A percentile compares a stretch with the other conserved stretches of the same genome.
phyloP scores from a whole-genome alignment of 2,888 invertebrate species.

The Hyppa rectilinea region DNA sequence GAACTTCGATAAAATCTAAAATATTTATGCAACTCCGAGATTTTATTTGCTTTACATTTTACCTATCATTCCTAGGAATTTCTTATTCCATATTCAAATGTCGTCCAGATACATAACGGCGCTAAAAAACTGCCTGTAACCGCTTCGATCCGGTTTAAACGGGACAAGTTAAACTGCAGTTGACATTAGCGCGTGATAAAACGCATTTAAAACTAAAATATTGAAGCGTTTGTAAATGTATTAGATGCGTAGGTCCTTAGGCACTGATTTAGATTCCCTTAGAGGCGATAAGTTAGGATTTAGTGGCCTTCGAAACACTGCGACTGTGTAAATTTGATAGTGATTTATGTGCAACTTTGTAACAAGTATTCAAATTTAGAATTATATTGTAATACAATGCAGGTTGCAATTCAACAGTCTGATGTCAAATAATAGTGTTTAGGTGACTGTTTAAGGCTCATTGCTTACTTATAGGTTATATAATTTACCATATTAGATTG shows the following conservation, averaged over 20 bases:
- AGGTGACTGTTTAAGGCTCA: neutral
- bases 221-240: conserved; percentile 60
- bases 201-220: conserved; percentile 72
- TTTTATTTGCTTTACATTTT: conserved; percentile 13
- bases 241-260: conserved; percentile 44
- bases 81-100: conserved; percentile 81
- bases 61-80: conserved; percentile 71
- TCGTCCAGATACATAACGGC: conserved; percentile 77
- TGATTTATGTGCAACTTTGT: conserved; percentile 44
- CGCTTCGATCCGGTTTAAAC: conserved; percentile 78
- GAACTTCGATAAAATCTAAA: neutral
- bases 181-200: conserved; percentile 77
- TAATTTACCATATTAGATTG: conserved; percentile 25
- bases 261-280: conserved; percentile 39
- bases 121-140: conserved; percentile 81
- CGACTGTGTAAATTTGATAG: conserved; percentile 35
- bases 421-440: conserved; percentile 41
- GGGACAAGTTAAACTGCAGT: conserved; percentile 78
- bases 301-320: conserved; percentile 28
- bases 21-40: neutral
- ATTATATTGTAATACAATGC: conserved; percentile 42
- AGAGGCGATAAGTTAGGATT: conserved; percentile 32
- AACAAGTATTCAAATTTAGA: conserved; percentile 30
- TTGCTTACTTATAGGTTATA: conserved; percentile 14
- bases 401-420: conserved; percentile 32